Conservation (phyloP, 1,140 invertebrate genomes). For the Camponotus floridanus region DNA sequence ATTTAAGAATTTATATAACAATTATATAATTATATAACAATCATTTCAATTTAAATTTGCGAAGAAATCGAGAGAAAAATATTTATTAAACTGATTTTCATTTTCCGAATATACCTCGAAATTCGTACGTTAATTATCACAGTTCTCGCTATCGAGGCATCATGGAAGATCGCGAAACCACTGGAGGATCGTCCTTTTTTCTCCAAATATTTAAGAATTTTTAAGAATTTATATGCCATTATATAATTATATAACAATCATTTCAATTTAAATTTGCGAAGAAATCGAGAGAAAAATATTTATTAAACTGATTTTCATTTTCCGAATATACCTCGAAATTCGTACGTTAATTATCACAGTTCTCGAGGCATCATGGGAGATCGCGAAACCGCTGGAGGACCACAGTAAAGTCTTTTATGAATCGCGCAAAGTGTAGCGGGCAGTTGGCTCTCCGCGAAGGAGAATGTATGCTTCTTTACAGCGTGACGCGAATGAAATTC, state of each 20-base stretch:
- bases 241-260: too few relatives aligned
- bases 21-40: too few relatives aligned
- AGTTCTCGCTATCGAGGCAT: neutral
- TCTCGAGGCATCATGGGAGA: conserved; percentile 14
- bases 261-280: neutral
- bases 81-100: too few relatives aligned
- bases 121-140: neutral
- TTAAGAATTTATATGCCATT: too few relatives aligned
- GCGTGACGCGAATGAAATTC: conserved; percentile 62
- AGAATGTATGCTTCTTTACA: conserved; percentile 39
- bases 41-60: neutral
- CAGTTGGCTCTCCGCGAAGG: neutral
- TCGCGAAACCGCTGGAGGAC: neutral
- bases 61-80: neutral
- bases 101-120: neutral
- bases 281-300: neutral
- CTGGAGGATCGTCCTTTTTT: neutral
- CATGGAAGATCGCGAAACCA: neutral
- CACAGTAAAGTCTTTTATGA: neutral
- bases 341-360: neutral
- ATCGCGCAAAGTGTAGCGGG: neutral
- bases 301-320: neutral
- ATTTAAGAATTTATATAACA: neutral
- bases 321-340: neutral
- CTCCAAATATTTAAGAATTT: neutral